These are phyloP conservation scores for Cepphus grylle DNA, from an alignment of 2,113 vertebrate genomes.

Conservation along the genomic window DNA sequence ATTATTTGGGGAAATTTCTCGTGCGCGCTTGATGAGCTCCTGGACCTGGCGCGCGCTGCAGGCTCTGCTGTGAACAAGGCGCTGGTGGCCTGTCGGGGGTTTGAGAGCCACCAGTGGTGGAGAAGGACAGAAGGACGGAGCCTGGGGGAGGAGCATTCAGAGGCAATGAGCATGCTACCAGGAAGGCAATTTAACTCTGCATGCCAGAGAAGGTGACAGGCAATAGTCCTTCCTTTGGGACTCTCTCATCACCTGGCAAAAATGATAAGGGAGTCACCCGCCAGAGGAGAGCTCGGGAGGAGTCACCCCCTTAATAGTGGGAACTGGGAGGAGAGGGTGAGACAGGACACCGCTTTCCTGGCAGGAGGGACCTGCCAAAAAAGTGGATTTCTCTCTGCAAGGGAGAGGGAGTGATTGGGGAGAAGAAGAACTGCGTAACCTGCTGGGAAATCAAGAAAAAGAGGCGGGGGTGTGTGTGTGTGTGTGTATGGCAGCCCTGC, in stretches of 20 bases:
- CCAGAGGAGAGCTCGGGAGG: not conserved
- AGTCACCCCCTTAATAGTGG: not conserved
- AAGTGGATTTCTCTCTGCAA: not conserved
- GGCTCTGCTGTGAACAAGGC: not conserved
- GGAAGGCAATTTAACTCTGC: not conserved
- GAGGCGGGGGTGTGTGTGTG: no score
- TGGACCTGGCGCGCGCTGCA: accelerated
- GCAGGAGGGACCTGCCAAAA: not conserved
- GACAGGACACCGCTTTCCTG: not conserved
- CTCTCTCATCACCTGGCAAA: not conserved
- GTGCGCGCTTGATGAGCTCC: not conserved
- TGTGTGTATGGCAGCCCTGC: not conserved
- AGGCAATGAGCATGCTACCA: not conserved
- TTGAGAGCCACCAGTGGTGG: accelerated
- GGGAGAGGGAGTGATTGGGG: not conserved
- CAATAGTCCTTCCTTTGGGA: not conserved
- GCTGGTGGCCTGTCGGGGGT: not conserved
- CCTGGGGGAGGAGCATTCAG: not conserved
- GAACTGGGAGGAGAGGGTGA: not conserved
- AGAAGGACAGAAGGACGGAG: no score
- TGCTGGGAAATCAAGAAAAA: not conserved
- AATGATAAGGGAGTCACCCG: not conserved
- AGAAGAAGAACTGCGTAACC: not conserved
- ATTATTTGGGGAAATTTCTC: not conserved
- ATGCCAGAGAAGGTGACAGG: not conserved